phyloP scores from a whole-genome alignment of 1,140 invertebrate species.

The Aleiodes sp. region DNA sequence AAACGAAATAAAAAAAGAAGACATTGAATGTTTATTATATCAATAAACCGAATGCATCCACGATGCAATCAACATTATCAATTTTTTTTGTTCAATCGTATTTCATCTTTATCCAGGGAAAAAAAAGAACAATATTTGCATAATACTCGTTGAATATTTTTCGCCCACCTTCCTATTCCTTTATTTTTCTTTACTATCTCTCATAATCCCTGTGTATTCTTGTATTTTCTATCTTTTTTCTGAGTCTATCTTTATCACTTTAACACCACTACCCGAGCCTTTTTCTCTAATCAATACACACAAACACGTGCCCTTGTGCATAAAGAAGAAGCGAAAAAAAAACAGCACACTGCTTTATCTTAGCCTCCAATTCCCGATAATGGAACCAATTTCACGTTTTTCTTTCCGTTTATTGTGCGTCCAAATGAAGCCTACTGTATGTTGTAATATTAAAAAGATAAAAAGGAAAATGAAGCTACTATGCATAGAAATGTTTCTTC shows the following conservation, averaged over 20 bases:
- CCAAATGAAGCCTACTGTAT: background rate
- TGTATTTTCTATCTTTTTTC: constrained; percentile 38
- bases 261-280: background rate
- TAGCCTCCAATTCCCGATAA: constrained; percentile 19
- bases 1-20: background rate
- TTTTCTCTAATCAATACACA: constrained; percentile 23
- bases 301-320: constrained; percentile 14
- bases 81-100: background rate
- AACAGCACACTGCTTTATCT: constrained; percentile 18
- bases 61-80: background rate
- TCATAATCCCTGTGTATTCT: constrained; percentile 8
- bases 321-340: background rate
- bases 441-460: background rate
- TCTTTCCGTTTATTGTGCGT: background rate
- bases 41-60: background rate
- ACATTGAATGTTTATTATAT: background rate
- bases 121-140: constrained; percentile 7
- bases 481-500: background rate
- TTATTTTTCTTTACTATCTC: background rate
- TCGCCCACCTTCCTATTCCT: background rate
- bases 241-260: constrained; percentile 41
- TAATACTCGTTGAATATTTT: background rate
- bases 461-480: background rate
- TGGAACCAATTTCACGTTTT: constrained; percentile 19
- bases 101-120: background rate